Conservation (phyloP, 2,888 invertebrate species). For the Panzeria rudis region DNA sequence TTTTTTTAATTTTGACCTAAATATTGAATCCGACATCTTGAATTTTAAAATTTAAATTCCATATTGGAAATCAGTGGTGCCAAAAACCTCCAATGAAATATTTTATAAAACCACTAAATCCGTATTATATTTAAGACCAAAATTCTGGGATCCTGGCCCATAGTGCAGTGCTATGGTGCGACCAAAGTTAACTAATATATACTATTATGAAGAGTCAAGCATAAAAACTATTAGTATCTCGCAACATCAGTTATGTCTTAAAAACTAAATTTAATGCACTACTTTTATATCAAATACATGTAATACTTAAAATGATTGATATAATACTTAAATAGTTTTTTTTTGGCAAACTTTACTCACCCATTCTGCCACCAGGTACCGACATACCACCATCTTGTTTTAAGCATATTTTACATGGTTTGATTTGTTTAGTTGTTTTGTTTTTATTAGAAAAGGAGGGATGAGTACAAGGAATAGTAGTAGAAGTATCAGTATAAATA, state of each 20-base stretch:
- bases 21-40: no score
- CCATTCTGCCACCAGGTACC: slow-evolving; percentile 83
- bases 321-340: slow-evolving; percentile 18
- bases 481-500: slow-evolving; percentile 55
- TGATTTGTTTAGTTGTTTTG: slow-evolving; percentile 57
- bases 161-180: no score
- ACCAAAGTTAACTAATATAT: no score
- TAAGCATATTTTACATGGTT: slow-evolving; percentile 72
- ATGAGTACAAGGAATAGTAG: slow-evolving; percentile 55
- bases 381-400: slow-evolving; percentile 82
- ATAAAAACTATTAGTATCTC: background rate
- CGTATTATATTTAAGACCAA: no score
- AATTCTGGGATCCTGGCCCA: no score
- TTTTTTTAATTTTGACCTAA: no score
- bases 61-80: no score
- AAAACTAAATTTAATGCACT: background rate
- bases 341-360: slow-evolving; percentile 79
- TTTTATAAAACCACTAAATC: no score
- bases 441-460: slow-evolving; percentile 57
- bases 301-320: background rate
- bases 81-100: no score
- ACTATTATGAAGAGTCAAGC: no score
- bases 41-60: no score
- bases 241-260: background rate
- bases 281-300: background rate